Evolutionary conservation across 2,888 invertebrate species (phyloP), one percentile per base, ranked within the genome.

Genomic region (Julus scandinavius): DNA sequence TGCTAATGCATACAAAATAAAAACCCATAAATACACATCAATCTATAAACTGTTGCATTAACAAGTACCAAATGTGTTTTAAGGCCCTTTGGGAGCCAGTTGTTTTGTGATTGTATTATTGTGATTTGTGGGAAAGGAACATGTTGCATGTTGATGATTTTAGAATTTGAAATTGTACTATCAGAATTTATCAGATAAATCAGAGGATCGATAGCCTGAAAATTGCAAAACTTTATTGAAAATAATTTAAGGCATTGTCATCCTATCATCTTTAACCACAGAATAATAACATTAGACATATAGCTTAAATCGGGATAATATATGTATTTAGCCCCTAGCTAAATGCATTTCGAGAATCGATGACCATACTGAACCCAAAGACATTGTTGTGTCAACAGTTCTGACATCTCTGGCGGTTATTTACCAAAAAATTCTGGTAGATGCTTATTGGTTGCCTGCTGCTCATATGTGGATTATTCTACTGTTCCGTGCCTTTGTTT

Each of bases 401-500:
- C 80, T 13, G 80, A 9, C 80, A 15, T 80, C 80, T 80, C 38
- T 2, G 38, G 4, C 80, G 38, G 38, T 40, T 29, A 80, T 80
- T 80, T 38, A 29, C 38, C 80, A 80, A 80, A 80, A 80, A 29
- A 40, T 38, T 29, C 4, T 80, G 38, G 80, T 13, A 38, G 80
- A 80, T 38, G 80, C 38, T 38, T 38, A 80, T 80, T 80, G 80
- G 80, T 38, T 80, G 80, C 7, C 38, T 13, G 80, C 9, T 80
- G 80, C 80, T 40, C 80, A 80, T 38, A 80, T 38, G 80, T 80
- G 80, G 80, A 80, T 80, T 80, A 80, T 80, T 80, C 80, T 80
- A 38, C 80, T 80, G 80, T 80, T 80, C 38, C 29, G 38, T 38
- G 80, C 80, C 80, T 80, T 80, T 80, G 80, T 80, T 80, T 80